phyloP scores from a whole-genome alignment of 2,797 vertebrate species.

The Sebastes ruberrimus region DNA sequence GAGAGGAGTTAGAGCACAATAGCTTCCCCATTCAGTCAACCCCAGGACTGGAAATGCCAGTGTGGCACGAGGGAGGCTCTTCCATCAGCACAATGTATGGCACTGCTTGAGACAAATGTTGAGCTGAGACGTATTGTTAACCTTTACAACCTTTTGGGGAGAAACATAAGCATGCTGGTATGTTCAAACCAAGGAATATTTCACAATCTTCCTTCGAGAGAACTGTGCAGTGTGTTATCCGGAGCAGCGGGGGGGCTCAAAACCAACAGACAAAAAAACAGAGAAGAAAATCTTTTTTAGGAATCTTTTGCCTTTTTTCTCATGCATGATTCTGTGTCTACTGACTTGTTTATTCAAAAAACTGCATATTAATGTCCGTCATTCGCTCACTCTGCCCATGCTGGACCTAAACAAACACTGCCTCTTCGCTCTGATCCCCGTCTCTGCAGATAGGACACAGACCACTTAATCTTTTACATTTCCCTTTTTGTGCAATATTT shows the following conservation, averaged over 20 bases:
- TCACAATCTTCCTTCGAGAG: slow-evolving; percentile 32
- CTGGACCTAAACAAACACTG: slow-evolving; percentile 54
- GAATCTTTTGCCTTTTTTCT: slow-evolving; percentile 5
- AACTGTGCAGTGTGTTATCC: slow-evolving; percentile 11
- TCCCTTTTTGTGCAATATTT: slow-evolving; percentile 47
- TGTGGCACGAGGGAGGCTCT: slow-evolving; percentile 65
- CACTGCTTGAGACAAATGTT: slow-evolving; percentile 72
- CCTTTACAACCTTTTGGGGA: slow-evolving; percentile 68
- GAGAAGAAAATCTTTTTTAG: slow-evolving; percentile 1
- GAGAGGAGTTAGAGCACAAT: slow-evolving; percentile 73
- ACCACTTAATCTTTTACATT: slow-evolving; percentile 59
- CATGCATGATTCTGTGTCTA: not conserved
- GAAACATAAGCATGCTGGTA: slow-evolving; percentile 55
- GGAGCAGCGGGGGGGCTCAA: not conserved
- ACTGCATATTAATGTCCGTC: slow-evolving; percentile 13
- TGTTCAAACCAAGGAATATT: slow-evolving; percentile 47
- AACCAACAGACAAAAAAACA: slow-evolving; percentile 17
- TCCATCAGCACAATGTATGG: slow-evolving; percentile 72
- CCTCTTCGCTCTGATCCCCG: slow-evolving; percentile 41
- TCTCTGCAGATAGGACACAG: slow-evolving; percentile 52
- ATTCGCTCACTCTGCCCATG: slow-evolving; percentile 9
- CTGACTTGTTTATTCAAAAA: slow-evolving; percentile 12
- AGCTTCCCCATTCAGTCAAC: slow-evolving; percentile 62
- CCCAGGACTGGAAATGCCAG: slow-evolving; percentile 77
- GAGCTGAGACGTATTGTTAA: slow-evolving; percentile 69